Base-by-base conservation (phyloP, 30 jellyfish, hydroid and myxozoan genomes). In the Chrysaora quinquecirrha region DNA sequence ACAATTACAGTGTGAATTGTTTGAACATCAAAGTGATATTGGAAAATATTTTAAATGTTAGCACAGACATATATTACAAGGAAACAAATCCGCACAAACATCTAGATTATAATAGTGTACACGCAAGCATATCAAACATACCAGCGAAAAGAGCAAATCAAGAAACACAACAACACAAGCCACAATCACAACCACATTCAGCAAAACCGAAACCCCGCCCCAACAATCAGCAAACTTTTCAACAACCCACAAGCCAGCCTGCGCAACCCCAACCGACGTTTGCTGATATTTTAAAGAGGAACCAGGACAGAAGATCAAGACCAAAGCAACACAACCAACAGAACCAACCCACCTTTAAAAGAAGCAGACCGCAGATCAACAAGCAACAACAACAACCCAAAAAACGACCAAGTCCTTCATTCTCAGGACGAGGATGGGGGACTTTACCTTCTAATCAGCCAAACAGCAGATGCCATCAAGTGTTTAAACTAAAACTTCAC, bases 131-230 rank as follows among this genome's bases (percentile, higher is more conserved):
- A n/a, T n/a, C n/a, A n/a, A 43, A 43, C 58, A 43, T 43, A 9
- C 9, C 9, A 43, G 16, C 58, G 16, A 16, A 16, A 43, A 16
- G 16, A 43, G 16, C 58, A 43, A 43, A 43, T 6, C 58, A 43
- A 43, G 58, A 16, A 43, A 43, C 58, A 43, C 58, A 43, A 16
- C 58, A 43, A 43, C 58, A 9, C 58, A 43, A 16, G 58, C 58
- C 58, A 43, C 16, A 43, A 6, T 16, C 58, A 9, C 9, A 43
- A 43, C 9, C 9, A 43, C 9, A 43, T 43, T 9, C 16, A 43
- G 16, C 58, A 43, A 43, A 43, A 43, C 58, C 58, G 9, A 43
- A 43, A 43, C 58, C 58, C 58, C 58, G 58, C 58, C 58, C 58
- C 58, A 43, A 43, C 58, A 43, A 43, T 43, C 58, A 43, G 58